phyloP scores from a whole-genome alignment of 1,140 invertebrate species.

The Aphelenchoides fujianensis region DNA sequence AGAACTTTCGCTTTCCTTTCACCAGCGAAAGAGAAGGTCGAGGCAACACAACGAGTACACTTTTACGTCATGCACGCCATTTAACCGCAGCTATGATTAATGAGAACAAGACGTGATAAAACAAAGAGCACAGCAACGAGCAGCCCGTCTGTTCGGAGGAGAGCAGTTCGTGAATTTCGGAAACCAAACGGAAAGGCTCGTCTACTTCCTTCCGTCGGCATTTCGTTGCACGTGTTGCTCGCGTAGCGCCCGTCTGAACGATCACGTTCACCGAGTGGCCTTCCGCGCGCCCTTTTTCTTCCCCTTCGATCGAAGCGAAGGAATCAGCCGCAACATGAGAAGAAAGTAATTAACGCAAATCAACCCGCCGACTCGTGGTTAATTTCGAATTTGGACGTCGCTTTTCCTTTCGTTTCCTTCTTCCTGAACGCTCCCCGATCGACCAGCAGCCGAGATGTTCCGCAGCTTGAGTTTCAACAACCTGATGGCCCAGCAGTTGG shows the following conservation, averaged over 20 bases:
- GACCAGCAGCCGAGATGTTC: neutral
- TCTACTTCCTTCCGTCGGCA: too few relatives aligned
- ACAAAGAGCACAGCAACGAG: too few relatives aligned
- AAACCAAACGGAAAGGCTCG: neutral
- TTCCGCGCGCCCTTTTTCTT: neutral
- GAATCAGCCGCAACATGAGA: neutral
- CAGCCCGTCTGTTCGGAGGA: too few relatives aligned
- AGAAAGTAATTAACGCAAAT: neutral
- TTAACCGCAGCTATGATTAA: too few relatives aligned
- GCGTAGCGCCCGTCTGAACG: neutral
- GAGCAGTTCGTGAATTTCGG: too few relatives aligned
- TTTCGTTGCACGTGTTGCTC: constrained; percentile 1
- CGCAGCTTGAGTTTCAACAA: neutral
- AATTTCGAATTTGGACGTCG: neutral
- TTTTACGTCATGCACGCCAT: too few relatives aligned
- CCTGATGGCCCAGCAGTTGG: neutral
- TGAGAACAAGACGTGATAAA: too few relatives aligned
- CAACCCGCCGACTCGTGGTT: neutral
- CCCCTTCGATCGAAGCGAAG: neutral
- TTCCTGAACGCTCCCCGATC: neutral
- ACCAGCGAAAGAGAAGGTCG: neutral
- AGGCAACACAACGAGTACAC: neutral
- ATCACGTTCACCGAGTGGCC: neutral
- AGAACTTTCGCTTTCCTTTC: neutral
- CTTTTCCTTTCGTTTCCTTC: neutral